Conservation (phyloP, 2,888 invertebrate genomes). For the Malthinus flaveolus region DNA sequence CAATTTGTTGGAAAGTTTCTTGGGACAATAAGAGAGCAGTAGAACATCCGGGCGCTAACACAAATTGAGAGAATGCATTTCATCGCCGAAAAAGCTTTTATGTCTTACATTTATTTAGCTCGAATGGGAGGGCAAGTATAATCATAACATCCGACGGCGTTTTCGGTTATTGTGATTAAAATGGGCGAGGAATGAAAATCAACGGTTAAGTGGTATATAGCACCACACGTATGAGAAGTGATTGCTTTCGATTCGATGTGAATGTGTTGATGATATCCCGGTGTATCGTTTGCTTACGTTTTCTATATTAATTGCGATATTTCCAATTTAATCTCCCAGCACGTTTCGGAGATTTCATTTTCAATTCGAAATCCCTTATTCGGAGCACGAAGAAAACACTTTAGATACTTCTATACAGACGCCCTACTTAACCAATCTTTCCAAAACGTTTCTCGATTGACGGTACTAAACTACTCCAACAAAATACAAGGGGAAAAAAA, state of each 20-base stretch:
- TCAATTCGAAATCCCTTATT: slow-evolving; percentile 43
- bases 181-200: slow-evolving; percentile 19
- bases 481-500: not conserved
- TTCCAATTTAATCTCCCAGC: slow-evolving; percentile 44
- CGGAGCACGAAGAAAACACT: slow-evolving; percentile 39
- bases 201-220: slow-evolving; percentile 11
- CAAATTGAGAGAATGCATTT: slow-evolving; percentile 27
- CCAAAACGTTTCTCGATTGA: slow-evolving; percentile 9
- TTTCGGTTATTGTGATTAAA: slow-evolving; percentile 32
- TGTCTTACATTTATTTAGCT: slow-evolving; percentile 30
- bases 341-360: slow-evolving; percentile 49
- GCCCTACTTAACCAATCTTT: slow-evolving; percentile 9
- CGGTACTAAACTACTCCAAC: slow-evolving; percentile 5
- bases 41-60: slow-evolving; percentile 11
- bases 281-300: slow-evolving; percentile 22
- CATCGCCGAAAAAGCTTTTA: slow-evolving; percentile 25
- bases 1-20: slow-evolving; percentile 35
- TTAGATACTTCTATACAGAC: slow-evolving; percentile 3
- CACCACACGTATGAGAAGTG: slow-evolving; percentile 13
- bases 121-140: slow-evolving; percentile 14
- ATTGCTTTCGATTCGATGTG: slow-evolving; percentile 14
- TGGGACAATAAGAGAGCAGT: slow-evolving; percentile 4
- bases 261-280: slow-evolving; percentile 18
- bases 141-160: slow-evolving; percentile 23
- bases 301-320: slow-evolving; percentile 40